A percentile compares a stretch with the other conserved stretches of the same genome.
These are phyloP conservation scores for Cotesia congregata DNA, from an alignment of 2,888 invertebrate genomes.

Conservation along the genomic window DNA sequence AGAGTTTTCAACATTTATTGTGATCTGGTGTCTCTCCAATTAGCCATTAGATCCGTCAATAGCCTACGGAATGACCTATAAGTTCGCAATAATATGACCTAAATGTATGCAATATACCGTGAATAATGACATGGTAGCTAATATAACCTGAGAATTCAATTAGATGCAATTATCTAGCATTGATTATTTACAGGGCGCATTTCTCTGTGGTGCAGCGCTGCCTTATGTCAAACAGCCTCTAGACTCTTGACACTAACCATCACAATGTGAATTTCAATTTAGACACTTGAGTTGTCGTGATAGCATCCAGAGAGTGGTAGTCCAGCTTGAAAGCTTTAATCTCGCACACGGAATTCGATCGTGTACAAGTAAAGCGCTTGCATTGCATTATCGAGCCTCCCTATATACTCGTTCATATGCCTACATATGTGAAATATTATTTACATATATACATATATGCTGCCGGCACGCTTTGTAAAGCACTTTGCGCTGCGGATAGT, in stretches of 20 bases:
- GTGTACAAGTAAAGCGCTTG: slow-evolving; percentile 16
- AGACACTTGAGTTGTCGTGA: slow-evolving; percentile 22
- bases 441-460: background rate
- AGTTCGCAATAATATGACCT: too few relatives aligned
- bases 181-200: background rate
- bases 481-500: slow-evolving; percentile 12
- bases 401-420: background rate
- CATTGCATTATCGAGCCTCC: slow-evolving; percentile 24
- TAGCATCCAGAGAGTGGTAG: slow-evolving; percentile 22
- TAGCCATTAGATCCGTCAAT: too few relatives aligned
- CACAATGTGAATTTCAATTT: slow-evolving; percentile 29
- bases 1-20: too few relatives aligned
- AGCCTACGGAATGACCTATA: too few relatives aligned
- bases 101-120: background rate
- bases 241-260: background rate
- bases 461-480: background rate
- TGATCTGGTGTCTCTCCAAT: too few relatives aligned
- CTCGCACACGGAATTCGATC: slow-evolving; percentile 32
- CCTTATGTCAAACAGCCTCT: background rate
- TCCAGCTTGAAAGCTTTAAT: slow-evolving; percentile 33
- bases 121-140: background rate
- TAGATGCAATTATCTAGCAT: background rate
- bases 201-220: background rate
- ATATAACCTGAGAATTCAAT: slow-evolving; percentile 25
- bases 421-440: slow-evolving; percentile 15